Base-by-base conservation (phyloP, 1,140 invertebrate species). In the fruit fly (Drosophila melanogaster) region DNA sequence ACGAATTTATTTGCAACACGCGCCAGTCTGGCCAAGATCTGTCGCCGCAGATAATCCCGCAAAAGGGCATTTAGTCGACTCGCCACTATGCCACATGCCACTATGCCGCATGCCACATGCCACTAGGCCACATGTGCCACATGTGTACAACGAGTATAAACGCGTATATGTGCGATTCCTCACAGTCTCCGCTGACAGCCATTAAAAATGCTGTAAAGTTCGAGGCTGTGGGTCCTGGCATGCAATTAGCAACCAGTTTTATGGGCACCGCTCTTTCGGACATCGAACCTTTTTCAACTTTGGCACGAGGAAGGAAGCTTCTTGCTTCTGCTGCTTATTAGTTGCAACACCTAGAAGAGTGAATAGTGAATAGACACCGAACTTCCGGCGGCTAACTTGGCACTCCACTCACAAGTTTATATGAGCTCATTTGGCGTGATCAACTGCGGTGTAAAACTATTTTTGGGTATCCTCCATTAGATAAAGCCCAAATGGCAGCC, bases 1-100 rank as follows among this genome's bases (percentile, higher is more conserved):
- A 67, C 46, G 79, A 85, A 76, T 85, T 86, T 74, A 85, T 85
- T 71, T 74, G 74, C 56, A 65, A 80, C 81, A 86, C 81, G 81
- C 81, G 81, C 81, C 81, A 81, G 77, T 85, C 81, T 81, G 73
- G 67, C 47, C 47, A 50, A 69, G 54, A 64, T 61, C 60, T 61
- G 41, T 30, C 30, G 64, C 66, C 62, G 65, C 64, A 70, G 66
- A 70, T 67, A 67, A 67, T 69, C 64, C 60, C 62, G 62, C 50
- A 70, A 70, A 69, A 22, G 30, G 47, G 64, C 62, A 69, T 69
- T 70, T 69, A 54, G 57, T 59, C 30, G 67, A 47, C 56, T 72
- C 41, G 22, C 22, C 43, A 57, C 46, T 44, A 26, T 19, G 17
- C 41, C 19, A 41, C 15, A 33, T 10, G 33, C 12, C 12, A 38